phyloP scores from a whole-genome alignment of 2,797 vertebrate species.

The Sus cebifrons region DNA sequence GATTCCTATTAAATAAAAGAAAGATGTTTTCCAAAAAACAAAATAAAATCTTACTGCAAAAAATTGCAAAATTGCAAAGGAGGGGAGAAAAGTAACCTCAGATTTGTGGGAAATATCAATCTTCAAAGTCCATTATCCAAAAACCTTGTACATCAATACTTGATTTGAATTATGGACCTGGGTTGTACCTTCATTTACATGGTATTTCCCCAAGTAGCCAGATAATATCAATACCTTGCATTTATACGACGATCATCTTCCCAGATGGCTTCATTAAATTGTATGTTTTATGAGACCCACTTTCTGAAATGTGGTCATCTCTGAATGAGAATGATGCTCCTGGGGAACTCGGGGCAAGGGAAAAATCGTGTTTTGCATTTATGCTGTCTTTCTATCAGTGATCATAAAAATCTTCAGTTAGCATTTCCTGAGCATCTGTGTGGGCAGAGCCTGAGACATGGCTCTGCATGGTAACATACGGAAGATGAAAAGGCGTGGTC shows the following conservation, averaged over 20 bases:
- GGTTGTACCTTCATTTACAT: conserved; percentile 81
- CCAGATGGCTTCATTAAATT: conserved; percentile 87
- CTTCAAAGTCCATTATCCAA: conserved; percentile 77
- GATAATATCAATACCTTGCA: conserved; percentile 85
- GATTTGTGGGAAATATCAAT: conserved; percentile 60
- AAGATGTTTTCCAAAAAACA: conserved; percentile 62
- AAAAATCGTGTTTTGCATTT: conserved; percentile 82
- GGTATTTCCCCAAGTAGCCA: conserved; percentile 82
- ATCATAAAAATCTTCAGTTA: conserved; percentile 81
- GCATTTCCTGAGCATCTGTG: conserved; percentile 75
- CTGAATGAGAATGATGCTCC: conserved; percentile 79
- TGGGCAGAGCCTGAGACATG: conserved; percentile 59
- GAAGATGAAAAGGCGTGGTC: conserved; percentile 74
- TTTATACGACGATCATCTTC: conserved; percentile 75
- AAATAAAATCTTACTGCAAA: conserved; percentile 66
- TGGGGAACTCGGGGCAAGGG: conserved; percentile 45
- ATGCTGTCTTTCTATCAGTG: conserved; percentile 65
- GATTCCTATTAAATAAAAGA: conserved; percentile 4
- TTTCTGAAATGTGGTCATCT: conserved; percentile 83
- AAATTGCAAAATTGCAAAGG: conserved; percentile 62
- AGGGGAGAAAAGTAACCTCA: conserved; percentile 64
- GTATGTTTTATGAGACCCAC: conserved; percentile 83
- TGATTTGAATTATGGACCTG: conserved; percentile 81
- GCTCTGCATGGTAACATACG: conserved; percentile 32
- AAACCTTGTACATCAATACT: conserved; percentile 81